A percentile compares a stretch with the other conserved stretches of the same genome.
These are phyloP conservation scores for Cricetomys ansorgei DNA, from an alignment of 2,113 vertebrate species.

Conservation along the genomic window DNA sequence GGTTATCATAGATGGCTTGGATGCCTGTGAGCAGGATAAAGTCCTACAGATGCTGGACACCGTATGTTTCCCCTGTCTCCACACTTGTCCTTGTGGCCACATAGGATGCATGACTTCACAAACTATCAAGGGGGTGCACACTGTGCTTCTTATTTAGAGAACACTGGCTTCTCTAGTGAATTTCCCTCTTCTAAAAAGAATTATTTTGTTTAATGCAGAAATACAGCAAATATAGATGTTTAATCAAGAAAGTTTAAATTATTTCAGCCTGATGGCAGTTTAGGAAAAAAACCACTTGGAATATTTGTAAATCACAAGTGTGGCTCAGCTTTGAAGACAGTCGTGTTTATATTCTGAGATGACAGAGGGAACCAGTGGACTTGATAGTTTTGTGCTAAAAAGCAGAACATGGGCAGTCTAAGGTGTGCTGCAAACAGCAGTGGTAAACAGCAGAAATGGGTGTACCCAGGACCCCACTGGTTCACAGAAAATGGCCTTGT, in stretches of 20 bases:
- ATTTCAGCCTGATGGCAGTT: not conserved
- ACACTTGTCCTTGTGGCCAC: not conserved
- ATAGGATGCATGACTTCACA: not conserved
- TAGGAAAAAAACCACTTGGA: not conserved
- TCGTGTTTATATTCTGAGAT: not conserved
- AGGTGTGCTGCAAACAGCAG: accelerated
- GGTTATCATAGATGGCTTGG: conserved; percentile 97
- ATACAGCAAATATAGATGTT: not conserved
- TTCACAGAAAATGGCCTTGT: not conserved
- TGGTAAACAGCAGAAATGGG: not conserved
- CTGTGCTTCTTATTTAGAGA: not conserved
- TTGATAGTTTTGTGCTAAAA: not conserved
- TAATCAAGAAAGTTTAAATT: not conserved
- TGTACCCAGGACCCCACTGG: accelerated
- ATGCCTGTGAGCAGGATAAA: conserved; percentile 98
- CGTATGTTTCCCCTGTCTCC: conserved; percentile 83
- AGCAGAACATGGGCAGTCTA: not conserved
- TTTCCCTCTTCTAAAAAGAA: not conserved
- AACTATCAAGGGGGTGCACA: not conserved
- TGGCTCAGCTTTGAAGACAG: not conserved
- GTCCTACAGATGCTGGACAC: conserved; percentile 99
- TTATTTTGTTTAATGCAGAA: not conserved
- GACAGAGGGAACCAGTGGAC: not conserved
- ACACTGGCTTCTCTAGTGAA: not conserved
- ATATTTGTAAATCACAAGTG: not conserved